Evolutionary conservation across 2,888 invertebrate species (phyloP), one percentile per base, ranked within the genome.

Genomic region (Papilio elwesi): DNA sequence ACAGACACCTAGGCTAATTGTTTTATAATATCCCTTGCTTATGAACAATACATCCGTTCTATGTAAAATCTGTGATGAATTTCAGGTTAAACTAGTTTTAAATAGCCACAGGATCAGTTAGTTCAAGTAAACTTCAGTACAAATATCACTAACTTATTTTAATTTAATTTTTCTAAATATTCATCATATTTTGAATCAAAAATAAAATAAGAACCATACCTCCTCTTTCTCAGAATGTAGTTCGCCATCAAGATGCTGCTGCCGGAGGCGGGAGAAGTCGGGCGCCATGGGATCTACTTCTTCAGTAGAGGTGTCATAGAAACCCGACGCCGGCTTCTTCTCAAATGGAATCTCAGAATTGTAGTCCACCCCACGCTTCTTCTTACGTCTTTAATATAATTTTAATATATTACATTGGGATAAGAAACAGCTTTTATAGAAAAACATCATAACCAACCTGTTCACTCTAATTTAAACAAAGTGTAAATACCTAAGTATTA

Each of bases 341-440:
- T 99, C 99, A 89, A 99, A 99, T 0, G 99, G 99, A 80, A 99
- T 97, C 92, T 99, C 99, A 0, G 97, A 95, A 87, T 99, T 99
- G 92, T 99, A 99, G 88, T 99, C 98, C 6, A 99, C 98, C 0
- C 98, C 98, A 12, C 98, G 96, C 86, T 98, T 96, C 84, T 96
- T 96, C 82, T 96, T 96, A 72, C 96, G 95, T 38, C 95, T 94
- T 72, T 66, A 68, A 59, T 16, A 71, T 78, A 26, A 26, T 26
- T 26, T 26, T 4, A 26, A 26, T 26, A 62, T 12, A 62, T 55
- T n/a, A 49, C 47, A 57, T 66, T 11, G 9, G n/a, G n/a, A 59
- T 51, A 66, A n/a, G n/a, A 11, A 10, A 49, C 48, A 49, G 10
- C n/a, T 52, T 52, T 8, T 15, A 15, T 53, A 7, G 53, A 51